These are phyloP conservation scores for Chymomyza amoena DNA, from an alignment of 2,888 invertebrate species.

Conservation along the genomic window DNA sequence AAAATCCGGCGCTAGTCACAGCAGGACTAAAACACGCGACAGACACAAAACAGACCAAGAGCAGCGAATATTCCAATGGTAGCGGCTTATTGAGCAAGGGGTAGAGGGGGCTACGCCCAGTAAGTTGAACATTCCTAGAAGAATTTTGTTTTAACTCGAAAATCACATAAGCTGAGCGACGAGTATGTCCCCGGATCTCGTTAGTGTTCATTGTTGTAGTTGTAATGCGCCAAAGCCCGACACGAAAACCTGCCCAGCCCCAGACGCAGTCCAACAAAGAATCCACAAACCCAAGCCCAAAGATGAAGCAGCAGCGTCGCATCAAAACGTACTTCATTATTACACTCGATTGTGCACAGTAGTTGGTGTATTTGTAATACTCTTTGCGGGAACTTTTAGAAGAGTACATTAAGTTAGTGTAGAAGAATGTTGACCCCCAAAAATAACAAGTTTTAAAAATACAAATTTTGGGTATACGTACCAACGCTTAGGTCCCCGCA, in stretches of 20 bases:
- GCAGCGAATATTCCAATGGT: background rate
- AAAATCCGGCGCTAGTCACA: constrained; percentile 11
- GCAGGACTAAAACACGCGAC: constrained; percentile 21
- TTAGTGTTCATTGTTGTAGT: constrained; percentile 25
- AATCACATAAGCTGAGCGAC: constrained; percentile 53
- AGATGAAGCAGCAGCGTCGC: constrained; percentile 30
- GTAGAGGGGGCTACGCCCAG: background rate
- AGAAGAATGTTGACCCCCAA: no score
- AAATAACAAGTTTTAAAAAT: no score
- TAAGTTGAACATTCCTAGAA: constrained; percentile 26
- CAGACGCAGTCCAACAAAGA: background rate
- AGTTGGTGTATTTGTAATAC: constrained; percentile 18
- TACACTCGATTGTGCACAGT: constrained; percentile 66
- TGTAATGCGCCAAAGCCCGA: constrained; percentile 26
- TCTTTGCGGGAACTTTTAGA: background rate
- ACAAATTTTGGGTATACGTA: no score
- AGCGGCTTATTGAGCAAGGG: background rate
- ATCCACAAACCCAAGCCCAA: background rate
- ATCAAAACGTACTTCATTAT: constrained; percentile 73
- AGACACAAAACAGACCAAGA: background rate
- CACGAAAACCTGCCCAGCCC: background rate
- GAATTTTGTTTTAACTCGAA: constrained; percentile 62
- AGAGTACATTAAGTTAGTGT: background rate
- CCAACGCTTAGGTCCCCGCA: no score
- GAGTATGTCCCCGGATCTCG: constrained; percentile 18